phyloP scores from a whole-genome alignment of 2,888 invertebrate species.

The Ommatoiulus sabulosus region DNA sequence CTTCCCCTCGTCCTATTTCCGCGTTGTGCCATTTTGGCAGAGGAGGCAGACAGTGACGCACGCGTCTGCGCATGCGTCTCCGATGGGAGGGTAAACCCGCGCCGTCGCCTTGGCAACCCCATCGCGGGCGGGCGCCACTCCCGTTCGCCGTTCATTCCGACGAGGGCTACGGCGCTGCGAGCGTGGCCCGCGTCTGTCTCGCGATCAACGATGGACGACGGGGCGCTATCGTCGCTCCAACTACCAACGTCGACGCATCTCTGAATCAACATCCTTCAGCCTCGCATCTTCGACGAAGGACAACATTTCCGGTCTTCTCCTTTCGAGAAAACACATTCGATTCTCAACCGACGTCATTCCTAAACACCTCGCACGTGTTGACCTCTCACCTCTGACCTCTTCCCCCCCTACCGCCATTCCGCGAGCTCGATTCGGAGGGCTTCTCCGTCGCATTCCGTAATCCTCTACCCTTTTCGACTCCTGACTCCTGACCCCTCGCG shows the following conservation, averaged over 20 bases:
- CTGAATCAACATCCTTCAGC: not conserved
- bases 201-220: conserved; percentile 1
- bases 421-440: not conserved
- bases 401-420: not conserved
- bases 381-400: not conserved
- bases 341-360: not conserved
- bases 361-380: not conserved
- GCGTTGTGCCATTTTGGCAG: conserved; percentile 36
- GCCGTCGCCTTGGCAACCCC: not conserved
- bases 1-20: conserved; percentile 43
- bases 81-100: not conserved
- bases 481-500: not conserved
- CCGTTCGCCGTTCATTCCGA: not conserved
- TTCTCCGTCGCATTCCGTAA: not conserved
- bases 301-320: not conserved
- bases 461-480: no score
- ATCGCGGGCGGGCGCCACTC: not conserved
- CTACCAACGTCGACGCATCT: not conserved
- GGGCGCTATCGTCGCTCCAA: not conserved
- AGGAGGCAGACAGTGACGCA: not conserved
- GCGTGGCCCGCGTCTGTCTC: conserved; percentile 39
- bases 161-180: conserved; percentile 31
- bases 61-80: not conserved
- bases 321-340: not conserved
- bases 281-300: not conserved